Percentiles rank a stretch among this genome's conserved stretches.
phyloP scores from a whole-genome alignment of 2,113 vertebrate species.

The Ictidomys tridecemlineatus region DNA sequence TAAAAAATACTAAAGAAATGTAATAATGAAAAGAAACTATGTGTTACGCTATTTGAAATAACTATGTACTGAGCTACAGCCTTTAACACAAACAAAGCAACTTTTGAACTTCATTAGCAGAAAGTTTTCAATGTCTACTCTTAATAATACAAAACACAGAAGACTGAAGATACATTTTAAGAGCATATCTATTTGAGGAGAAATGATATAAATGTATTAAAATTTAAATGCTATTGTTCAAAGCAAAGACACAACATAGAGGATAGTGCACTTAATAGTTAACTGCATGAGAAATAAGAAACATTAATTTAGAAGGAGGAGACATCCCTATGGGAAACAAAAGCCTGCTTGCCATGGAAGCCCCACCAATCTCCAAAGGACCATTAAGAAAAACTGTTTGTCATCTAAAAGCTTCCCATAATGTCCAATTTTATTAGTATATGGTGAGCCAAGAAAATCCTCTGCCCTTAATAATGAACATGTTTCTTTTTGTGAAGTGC shows the following conservation, averaged over 20 bases:
- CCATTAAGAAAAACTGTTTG: not conserved
- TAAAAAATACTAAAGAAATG: slow-evolving; percentile 26
- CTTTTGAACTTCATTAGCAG: not conserved
- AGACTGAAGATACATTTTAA: not conserved
- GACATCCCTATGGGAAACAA: rapidly evolving
- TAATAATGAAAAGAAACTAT: slow-evolving; percentile 5
- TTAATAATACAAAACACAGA: not conserved
- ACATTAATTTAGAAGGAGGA: not conserved
- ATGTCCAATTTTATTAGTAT: not conserved
- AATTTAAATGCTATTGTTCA: not conserved
- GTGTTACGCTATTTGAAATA: not conserved
- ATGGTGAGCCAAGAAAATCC: not conserved
- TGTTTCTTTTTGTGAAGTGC: not conserved
- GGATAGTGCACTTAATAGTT: not conserved
- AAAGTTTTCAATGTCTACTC: not conserved
- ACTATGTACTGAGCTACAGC: not conserved
- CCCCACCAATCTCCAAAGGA: rapidly evolving
- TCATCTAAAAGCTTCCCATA: not conserved
- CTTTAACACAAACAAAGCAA: not conserved
- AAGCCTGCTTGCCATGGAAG: not conserved
- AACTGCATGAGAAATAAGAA: not conserved
- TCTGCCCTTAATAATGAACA: not conserved
- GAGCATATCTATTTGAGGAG: not conserved
- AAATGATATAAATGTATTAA: not conserved
- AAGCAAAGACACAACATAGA: not conserved